Conservation (phyloP, 2,888 invertebrate species). For the Dicyrtomina minuta region DNA sequence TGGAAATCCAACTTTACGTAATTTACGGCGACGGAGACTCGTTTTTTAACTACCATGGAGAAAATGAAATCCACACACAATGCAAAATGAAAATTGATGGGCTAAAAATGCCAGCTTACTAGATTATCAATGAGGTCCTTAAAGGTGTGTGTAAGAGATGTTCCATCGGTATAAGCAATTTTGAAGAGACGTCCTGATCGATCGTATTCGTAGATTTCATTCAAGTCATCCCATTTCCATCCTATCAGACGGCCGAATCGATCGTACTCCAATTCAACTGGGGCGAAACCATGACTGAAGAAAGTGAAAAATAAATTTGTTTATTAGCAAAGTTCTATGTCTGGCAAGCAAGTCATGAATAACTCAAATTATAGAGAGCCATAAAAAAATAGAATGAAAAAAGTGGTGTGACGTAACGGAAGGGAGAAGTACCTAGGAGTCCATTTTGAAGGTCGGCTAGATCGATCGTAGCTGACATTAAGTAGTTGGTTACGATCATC, state of each 20-base stretch:
- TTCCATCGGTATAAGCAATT: slow-evolving; percentile 86
- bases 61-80: too few relatives aligned
- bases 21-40: too few relatives aligned
- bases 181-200: slow-evolving; percentile 84
- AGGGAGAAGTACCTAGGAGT: slow-evolving; percentile 62
- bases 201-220: slow-evolving; percentile 87
- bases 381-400: not conserved
- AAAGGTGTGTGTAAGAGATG: slow-evolving; percentile 86
- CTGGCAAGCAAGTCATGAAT: not conserved
- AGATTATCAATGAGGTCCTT: slow-evolving; percentile 86
- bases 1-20: too few relatives aligned
- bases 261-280: slow-evolving; percentile 89
- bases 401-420: too few relatives aligned
- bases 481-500: slow-evolving; percentile 81
- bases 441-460: slow-evolving; percentile 78
- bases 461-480: slow-evolving; percentile 80
- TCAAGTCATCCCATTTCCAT: slow-evolving; percentile 91
- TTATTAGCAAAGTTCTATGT: not conserved
- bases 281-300: slow-evolving; percentile 73
- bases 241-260: slow-evolving; percentile 82
- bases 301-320: slow-evolving; percentile 16
- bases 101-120: slow-evolving; percentile 56
- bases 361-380: not conserved
- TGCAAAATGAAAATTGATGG: too few relatives aligned
- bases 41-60: too few relatives aligned